Evolutionary conservation across 1,140 invertebrate species (phyloP).

Genomic region (Pseudomyrmex gracilis): DNA sequence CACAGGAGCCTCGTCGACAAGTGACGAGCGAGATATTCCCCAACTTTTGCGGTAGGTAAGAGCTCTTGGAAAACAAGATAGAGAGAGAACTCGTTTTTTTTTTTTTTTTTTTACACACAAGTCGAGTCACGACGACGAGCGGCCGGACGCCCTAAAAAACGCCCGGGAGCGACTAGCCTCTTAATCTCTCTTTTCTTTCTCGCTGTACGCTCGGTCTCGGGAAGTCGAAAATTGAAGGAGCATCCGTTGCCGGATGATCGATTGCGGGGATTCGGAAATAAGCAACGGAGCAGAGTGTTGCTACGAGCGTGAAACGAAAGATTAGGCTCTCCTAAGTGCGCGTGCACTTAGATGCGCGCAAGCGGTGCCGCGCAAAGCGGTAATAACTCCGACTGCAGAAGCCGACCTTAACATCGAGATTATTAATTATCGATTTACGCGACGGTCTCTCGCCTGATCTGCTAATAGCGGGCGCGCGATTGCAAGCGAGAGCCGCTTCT

Average conservation of each 20-base stretch:
- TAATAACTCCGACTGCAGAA: conserved; percentile 55
- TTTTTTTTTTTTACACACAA: too few species aligned
- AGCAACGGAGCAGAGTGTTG: conserved; percentile 53
- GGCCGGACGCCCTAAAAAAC: not conserved
- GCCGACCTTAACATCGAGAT: conserved; percentile 62
- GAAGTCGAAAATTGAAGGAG: conserved; percentile 52
- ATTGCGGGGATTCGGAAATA: conserved; percentile 60
- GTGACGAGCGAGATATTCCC: conserved; percentile 12
- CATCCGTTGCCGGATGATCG: conserved; percentile 51
- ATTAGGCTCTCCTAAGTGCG: not conserved
- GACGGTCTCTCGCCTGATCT: conserved; percentile 68
- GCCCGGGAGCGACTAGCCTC: conserved; percentile 21
- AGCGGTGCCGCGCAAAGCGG: conserved; percentile 62
- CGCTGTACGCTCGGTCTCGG: conserved; percentile 3
- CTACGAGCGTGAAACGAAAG: conserved; percentile 33
- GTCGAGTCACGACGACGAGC: not conserved
- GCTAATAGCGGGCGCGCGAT: conserved; percentile 64
- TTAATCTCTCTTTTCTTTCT: conserved; percentile 17
- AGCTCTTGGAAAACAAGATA: conserved; percentile 36
- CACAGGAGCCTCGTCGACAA: not conserved
- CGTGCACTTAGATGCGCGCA: conserved; percentile 27
- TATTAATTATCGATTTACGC: conserved; percentile 71
- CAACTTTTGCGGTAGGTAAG: not conserved
- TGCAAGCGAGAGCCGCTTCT: not conserved
- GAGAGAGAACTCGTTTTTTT: conserved; percentile 22